Conservation (phyloP, 1,140 invertebrate species). For the Maconellicoccus hirsutus region DNA sequence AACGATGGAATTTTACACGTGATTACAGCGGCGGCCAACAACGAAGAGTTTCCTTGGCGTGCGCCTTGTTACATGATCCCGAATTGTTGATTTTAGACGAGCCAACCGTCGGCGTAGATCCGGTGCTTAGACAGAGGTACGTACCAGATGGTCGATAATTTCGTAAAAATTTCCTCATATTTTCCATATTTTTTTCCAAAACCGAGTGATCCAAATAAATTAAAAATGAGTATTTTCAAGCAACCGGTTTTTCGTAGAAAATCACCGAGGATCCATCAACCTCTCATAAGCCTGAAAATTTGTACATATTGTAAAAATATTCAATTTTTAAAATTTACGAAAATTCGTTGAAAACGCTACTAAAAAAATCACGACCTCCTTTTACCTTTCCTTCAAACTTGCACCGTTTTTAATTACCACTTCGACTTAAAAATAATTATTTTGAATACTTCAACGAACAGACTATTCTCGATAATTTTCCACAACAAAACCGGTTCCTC, state of each 20-base stretch:
- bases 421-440: too few species aligned
- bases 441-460: too few species aligned
- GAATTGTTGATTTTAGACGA: conserved; percentile 85
- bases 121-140: conserved; percentile 72
- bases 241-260: too few species aligned
- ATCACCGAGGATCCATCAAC: too few species aligned
- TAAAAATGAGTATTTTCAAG: too few species aligned
- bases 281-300: too few species aligned
- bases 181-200: neutral
- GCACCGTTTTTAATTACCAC: neutral
- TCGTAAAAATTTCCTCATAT: neutral
- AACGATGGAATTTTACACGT: neutral
- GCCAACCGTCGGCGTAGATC: conserved; percentile 85
- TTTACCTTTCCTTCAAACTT: neutral
- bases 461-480: too few species aligned
- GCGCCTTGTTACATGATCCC: conserved; percentile 74
- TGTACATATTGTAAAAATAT: too few species aligned
- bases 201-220: too few species aligned
- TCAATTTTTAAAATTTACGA: too few species aligned
- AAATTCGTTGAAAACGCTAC: too few species aligned
- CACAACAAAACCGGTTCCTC: too few species aligned
- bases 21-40: conserved; percentile 75
- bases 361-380: conserved; percentile 27
- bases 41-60: conserved; percentile 73
- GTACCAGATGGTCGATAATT: neutral